phyloP scores from a whole-genome alignment of 1,140 invertebrate species.

The Drosophila ambigua region DNA sequence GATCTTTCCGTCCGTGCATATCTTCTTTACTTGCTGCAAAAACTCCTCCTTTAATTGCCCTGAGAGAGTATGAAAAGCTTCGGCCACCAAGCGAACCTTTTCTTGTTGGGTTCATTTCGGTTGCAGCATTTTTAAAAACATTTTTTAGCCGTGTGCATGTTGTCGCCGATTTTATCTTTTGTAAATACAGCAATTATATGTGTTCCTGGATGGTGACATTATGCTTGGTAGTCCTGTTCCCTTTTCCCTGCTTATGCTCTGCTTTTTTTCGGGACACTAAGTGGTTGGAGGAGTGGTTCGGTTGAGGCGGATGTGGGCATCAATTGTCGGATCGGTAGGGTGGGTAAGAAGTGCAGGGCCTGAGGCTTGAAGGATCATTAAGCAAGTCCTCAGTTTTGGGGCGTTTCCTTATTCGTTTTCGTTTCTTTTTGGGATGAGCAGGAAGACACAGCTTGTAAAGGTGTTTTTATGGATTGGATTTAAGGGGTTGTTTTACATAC shows the following conservation, averaged over 20 bases:
- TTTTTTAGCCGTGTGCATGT: slow-evolving; percentile 60
- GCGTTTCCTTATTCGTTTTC: slow-evolving; percentile 2
- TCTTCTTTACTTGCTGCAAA: too few relatives aligned
- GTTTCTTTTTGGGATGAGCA: slow-evolving; percentile 17
- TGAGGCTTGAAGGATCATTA: slow-evolving; percentile 50
- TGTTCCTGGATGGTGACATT: slow-evolving; percentile 78
- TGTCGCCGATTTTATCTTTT: slow-evolving; percentile 81
- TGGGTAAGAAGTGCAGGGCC: slow-evolving; percentile 17
- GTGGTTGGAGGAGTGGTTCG: slow-evolving; percentile 33
- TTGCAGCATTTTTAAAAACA: slow-evolving; percentile 6
- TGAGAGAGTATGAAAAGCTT: too few relatives aligned
- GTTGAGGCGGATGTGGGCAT: slow-evolving; percentile 45
- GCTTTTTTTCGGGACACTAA: slow-evolving; percentile 30
- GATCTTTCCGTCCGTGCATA: too few relatives aligned
- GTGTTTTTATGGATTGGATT: neutral
- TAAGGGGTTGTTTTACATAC: too few relatives aligned
- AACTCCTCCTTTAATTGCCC: too few relatives aligned
- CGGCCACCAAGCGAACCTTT: too few relatives aligned
- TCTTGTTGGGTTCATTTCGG: slow-evolving; percentile 10
- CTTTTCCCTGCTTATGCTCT: slow-evolving; percentile 9
- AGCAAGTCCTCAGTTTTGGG: slow-evolving; percentile 10
- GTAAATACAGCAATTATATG: slow-evolving; percentile 82
- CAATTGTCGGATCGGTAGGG: slow-evolving; percentile 3
- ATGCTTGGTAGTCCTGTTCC: slow-evolving; percentile 48
- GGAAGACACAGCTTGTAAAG: slow-evolving; percentile 38